phyloP scores from a whole-genome alignment of 2,113 vertebrate genomes.

The Scatophagus argus region DNA sequence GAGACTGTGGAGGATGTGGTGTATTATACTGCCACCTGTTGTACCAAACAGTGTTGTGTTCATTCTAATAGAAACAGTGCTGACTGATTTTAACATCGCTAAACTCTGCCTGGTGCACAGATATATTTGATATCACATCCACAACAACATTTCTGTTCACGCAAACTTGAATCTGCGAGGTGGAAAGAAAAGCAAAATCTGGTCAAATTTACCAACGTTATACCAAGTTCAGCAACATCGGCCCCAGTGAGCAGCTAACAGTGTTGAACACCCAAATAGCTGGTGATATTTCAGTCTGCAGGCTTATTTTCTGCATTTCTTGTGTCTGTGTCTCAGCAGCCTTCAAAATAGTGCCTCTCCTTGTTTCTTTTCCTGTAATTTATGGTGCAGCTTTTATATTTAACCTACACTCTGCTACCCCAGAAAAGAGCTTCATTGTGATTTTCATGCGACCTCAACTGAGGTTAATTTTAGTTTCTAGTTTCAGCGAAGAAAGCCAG shows the following conservation, averaged over 20 bases:
- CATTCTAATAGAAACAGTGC: background rate
- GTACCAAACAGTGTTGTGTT: background rate
- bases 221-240: background rate
- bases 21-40: constrained; percentile 14
- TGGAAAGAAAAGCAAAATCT: too few species aligned
- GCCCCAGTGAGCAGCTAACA: background rate
- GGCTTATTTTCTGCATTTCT: background rate
- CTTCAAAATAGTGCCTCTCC: background rate
- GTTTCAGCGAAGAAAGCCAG: background rate
- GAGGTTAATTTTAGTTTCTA: background rate
- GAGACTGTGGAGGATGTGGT: constrained; percentile 1
- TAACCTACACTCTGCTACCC: too few species aligned
- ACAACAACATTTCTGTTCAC: too few species aligned
- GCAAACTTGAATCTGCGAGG: too few species aligned
- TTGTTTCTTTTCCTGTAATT: background rate
- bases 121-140: too few species aligned
- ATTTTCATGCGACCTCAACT: background rate
- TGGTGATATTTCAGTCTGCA: background rate
- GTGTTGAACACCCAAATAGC: background rate
- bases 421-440: background rate
- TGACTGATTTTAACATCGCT: background rate
- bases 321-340: background rate
- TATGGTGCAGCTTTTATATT: background rate
- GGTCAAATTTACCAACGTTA: background rate
- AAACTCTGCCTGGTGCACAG: background rate